These are phyloP conservation scores for Neolamprologus longior DNA, from an alignment of 2,113 vertebrate genomes.

Conservation along the genomic window DNA sequence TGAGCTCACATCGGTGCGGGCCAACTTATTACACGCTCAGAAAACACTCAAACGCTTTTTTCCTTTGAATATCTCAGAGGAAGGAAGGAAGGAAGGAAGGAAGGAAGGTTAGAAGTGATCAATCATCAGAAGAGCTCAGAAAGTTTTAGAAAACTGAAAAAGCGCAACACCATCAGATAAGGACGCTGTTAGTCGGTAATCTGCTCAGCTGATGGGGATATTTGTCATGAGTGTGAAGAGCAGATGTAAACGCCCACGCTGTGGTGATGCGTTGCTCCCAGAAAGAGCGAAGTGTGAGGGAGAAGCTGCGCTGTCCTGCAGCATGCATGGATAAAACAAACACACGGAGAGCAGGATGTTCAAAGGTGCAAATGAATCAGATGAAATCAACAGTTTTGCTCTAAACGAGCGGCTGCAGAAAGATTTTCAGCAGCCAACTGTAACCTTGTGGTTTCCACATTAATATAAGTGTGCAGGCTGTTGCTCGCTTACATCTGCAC, in stretches of 20 bases:
- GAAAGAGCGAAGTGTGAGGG: neutral
- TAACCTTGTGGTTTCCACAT: neutral
- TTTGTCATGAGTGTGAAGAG: neutral
- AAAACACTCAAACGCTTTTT: neutral
- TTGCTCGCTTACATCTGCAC: fast-evolving
- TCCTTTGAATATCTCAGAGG: neutral
- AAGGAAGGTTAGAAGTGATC: neutral
- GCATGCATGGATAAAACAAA: neutral
- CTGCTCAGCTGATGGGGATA: neutral
- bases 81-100: neutral
- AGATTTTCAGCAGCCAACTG: neutral
- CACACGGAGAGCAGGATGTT: neutral
- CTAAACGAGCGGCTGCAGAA: fast-evolving
- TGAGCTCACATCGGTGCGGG: neutral
- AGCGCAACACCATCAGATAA: neutral
- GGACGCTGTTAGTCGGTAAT: neutral
- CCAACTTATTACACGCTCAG: neutral
- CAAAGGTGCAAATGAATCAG: neutral
- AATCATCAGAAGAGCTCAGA: neutral
- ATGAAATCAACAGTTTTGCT: neutral
- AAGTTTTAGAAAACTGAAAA: neutral
- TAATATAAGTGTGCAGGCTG: no score
- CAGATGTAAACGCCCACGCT: neutral
- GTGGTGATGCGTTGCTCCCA: neutral
- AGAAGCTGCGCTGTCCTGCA: neutral